phyloP scores from a whole-genome alignment of 2,113 vertebrate genomes.

The Sterrhoptilus dennistouni region DNA sequence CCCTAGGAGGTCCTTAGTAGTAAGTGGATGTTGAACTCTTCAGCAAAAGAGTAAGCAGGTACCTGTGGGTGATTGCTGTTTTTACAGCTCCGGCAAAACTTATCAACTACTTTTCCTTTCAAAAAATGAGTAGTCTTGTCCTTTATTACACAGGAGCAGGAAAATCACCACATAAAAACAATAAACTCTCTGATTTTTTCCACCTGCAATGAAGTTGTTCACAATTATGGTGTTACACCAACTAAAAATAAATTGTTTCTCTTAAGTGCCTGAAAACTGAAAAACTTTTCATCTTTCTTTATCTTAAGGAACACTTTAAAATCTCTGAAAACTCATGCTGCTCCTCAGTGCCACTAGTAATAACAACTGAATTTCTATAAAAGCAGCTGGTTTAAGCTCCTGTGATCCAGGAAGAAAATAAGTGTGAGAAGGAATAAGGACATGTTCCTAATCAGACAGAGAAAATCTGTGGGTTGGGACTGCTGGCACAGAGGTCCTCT shows the following conservation, averaged over 20 bases:
- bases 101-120: background rate
- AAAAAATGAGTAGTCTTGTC: background rate
- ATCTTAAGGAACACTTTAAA: background rate
- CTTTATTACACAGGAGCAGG: background rate
- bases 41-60: background rate
- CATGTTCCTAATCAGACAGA: background rate
- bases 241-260: background rate
- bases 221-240: background rate
- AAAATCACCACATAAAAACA: background rate
- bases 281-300: background rate
- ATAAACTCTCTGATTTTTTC: background rate
- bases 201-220: background rate
- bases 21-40: background rate
- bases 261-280: background rate
- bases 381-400: background rate
- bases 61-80: background rate
- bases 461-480: background rate
- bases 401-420: background rate
- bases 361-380: background rate
- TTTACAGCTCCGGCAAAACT: background rate
- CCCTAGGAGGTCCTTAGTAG: background rate
- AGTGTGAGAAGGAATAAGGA: background rate
- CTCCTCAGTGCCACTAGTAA: background rate
- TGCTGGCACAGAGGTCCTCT: background rate
- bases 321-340: background rate